These are phyloP conservation scores for Cathartes aura DNA, from an alignment of 2,113 vertebrate genomes.

Conservation along the genomic window DNA sequence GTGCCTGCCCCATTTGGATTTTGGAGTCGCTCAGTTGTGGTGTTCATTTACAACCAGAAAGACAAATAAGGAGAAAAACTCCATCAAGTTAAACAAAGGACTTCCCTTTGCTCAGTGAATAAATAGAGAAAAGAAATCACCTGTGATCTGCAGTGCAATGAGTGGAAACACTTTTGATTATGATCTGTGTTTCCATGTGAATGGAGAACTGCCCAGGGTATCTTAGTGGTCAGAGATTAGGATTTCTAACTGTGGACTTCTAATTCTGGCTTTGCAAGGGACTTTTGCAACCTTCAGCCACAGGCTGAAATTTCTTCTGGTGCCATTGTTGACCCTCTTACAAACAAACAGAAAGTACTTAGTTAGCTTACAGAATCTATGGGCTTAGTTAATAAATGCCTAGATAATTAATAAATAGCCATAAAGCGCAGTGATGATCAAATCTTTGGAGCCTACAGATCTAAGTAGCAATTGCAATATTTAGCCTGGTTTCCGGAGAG, in stretches of 20 bases:
- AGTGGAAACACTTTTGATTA: neutral
- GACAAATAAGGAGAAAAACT: neutral
- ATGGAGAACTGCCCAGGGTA: neutral
- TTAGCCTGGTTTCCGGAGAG: neutral
- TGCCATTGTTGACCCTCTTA: neutral
- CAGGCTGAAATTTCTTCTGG: neutral
- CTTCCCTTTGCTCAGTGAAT: neutral
- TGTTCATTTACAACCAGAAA: neutral
- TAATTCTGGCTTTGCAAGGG: neutral
- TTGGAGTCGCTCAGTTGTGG: neutral
- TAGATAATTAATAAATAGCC: neutral
- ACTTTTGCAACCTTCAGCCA: neutral
- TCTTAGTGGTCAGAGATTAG: neutral
- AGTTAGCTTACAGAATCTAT: neutral
- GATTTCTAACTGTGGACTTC: neutral
- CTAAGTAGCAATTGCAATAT: neutral
- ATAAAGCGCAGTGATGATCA: neutral
- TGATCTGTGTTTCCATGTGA: neutral
- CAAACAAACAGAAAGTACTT: neutral
- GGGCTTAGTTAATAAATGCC: constrained; percentile 13
- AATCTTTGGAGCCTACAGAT: neutral
- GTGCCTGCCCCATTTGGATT: neutral
- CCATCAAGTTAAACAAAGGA: neutral
- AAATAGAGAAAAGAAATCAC: neutral
- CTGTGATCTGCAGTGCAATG: neutral